A percentile compares a stretch with the other conserved stretches of the same genome.
phyloP scores from a whole-genome alignment of 2,888 invertebrate genomes.

The Glaucopsyche alexis region DNA sequence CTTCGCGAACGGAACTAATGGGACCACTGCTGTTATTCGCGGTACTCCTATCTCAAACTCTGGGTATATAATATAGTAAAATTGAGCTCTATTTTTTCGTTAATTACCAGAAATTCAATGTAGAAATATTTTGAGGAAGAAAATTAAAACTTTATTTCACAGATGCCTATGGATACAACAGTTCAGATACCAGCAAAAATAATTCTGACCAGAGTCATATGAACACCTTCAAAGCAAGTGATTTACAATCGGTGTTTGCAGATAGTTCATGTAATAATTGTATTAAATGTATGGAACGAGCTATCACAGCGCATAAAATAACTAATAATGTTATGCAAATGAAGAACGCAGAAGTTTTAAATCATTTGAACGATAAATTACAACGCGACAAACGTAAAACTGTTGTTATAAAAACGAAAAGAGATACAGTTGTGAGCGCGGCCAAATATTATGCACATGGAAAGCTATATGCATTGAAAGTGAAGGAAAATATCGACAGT shows the following conservation, averaged over 20 bases:
- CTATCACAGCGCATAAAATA: slow-evolving; percentile 48
- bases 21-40: slow-evolving; percentile 65
- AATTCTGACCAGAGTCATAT: slow-evolving; percentile 40
- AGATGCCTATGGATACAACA: neutral
- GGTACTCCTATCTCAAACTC: slow-evolving; percentile 54
- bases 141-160: no score
- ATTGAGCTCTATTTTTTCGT: no score
- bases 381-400: slow-evolving; percentile 46
- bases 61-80: slow-evolving; percentile 46
- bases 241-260: slow-evolving; percentile 48
- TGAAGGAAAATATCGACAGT: slow-evolving; percentile 50
- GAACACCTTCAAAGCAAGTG: slow-evolving; percentile 45
- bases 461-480: slow-evolving; percentile 56
- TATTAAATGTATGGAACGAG: slow-evolving; percentile 54
- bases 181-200: slow-evolving; percentile 15
- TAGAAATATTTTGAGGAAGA: no score
- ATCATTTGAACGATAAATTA: slow-evolving; percentile 42
- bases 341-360: slow-evolving; percentile 33
- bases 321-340: slow-evolving; percentile 37
- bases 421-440: slow-evolving; percentile 49
- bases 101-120: no score
- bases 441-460: slow-evolving; percentile 56
- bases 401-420: slow-evolving; percentile 39
- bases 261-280: slow-evolving; percentile 52
- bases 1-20: slow-evolving; percentile 71